Conservation (phyloP, 2,113 vertebrate genomes). For the Macquaria ambigua region DNA sequence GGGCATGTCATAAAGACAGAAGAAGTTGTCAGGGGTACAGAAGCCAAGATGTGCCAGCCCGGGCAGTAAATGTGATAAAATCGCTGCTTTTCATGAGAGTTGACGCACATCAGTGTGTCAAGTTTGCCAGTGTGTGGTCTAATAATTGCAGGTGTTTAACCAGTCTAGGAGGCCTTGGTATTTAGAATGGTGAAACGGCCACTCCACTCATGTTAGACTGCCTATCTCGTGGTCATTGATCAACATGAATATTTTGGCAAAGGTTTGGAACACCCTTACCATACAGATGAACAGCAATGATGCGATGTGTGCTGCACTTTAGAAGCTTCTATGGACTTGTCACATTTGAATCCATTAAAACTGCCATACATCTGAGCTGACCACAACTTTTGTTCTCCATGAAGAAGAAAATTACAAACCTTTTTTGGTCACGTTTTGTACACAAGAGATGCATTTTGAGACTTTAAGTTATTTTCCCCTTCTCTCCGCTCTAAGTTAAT, state of each 20-base stretch:
- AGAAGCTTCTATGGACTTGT: not conserved
- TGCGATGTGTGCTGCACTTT: not conserved
- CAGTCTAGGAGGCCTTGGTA: not conserved
- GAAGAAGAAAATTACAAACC: not conserved
- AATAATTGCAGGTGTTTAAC: not conserved
- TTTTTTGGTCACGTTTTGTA: not conserved
- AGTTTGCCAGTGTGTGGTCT: not conserved
- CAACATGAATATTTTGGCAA: not conserved
- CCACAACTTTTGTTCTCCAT: slow-evolving; percentile 1
- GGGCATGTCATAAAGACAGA: not conserved
- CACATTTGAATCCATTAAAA: not conserved
- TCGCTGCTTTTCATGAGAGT: not conserved
- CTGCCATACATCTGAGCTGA: not conserved
- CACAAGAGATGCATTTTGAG: not conserved
- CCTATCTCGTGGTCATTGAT: not conserved
- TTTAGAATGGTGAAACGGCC: not conserved
- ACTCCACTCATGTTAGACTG: not conserved
- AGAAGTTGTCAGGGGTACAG: not conserved
- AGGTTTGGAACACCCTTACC: not conserved
- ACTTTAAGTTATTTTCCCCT: not conserved
- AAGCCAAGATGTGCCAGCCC: not conserved
- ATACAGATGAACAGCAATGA: not conserved
- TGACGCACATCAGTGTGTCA: not conserved
- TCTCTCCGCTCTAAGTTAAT: slow-evolving; percentile 15
- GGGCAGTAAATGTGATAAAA: not conserved